Conservation (phyloP, 2,797 vertebrate genomes). For the Chelon labrosus region DNA sequence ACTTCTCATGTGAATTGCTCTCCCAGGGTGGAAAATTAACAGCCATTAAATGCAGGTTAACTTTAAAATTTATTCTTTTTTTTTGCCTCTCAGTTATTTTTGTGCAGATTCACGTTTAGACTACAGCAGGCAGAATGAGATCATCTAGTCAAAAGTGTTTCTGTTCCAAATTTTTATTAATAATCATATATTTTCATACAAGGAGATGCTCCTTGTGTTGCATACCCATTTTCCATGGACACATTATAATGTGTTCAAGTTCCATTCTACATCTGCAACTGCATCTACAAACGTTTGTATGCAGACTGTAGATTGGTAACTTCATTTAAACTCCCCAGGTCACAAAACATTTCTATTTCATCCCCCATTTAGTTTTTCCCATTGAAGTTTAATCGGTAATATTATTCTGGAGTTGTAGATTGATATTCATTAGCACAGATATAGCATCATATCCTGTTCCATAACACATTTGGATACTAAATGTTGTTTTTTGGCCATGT, state of each 20-base stretch:
- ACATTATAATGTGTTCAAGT: neutral
- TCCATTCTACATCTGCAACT: conserved; percentile 1
- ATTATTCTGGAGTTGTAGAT: neutral
- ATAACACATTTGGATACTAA: too few species aligned
- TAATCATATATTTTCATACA: neutral
- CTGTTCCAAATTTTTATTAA: neutral
- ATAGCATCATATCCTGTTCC: neutral
- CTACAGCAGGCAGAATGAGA: conserved; percentile 1
- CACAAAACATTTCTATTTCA: neutral
- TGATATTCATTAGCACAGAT: neutral
- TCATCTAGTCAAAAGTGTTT: neutral
- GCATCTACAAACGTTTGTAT: neutral
- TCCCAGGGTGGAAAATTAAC: conserved; percentile 49
- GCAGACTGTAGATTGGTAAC: neutral
- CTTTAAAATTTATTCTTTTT: neutral
- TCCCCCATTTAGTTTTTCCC: neutral
- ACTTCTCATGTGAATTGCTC: conserved; percentile 18
- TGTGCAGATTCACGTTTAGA: neutral
- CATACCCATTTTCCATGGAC: neutral
- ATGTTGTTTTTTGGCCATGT: too few species aligned
- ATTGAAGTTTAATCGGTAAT: neutral
- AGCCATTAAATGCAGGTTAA: conserved; percentile 1
- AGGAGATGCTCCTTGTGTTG: neutral
- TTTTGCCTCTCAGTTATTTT: neutral
- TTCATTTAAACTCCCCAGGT: neutral